Percentiles rank a stretch among this genome's conserved stretches.
Evolutionary conservation across 37 sponge, comb jelly and placozoan genomes (phyloP).

Genomic region (Dysidea cf. avara): DNA sequence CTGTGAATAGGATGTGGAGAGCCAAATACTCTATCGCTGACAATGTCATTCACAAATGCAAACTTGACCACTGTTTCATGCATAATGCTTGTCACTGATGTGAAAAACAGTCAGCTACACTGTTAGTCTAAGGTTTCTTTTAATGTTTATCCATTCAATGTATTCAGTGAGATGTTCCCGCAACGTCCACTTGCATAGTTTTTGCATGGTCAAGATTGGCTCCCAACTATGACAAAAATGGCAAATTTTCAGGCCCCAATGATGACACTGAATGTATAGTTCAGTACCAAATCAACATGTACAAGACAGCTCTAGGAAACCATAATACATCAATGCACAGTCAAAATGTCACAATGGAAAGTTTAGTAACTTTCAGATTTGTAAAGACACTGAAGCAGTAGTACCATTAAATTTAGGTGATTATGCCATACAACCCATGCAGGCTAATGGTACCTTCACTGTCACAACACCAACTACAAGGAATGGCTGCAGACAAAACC

Average conservation of each 20-base stretch:
- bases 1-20: too few species aligned
- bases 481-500: constrained; percentile 59
- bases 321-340: too few species aligned
- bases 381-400: constrained; percentile 72
- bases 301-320: too few species aligned
- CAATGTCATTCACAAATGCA: too few species aligned
- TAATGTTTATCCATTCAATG: too few species aligned
- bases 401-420: constrained; percentile 66
- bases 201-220: constrained; percentile 27
- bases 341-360: not conserved
- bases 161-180: too few species aligned
- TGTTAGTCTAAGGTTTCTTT: too few species aligned
- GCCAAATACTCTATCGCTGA: too few species aligned
- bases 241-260: not conserved
- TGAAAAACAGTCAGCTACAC: too few species aligned
- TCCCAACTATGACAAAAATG: constrained; percentile 11
- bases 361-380: too few species aligned
- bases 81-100: too few species aligned
- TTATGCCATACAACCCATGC: constrained; percentile 56
- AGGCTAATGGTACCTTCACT: constrained; percentile 78
- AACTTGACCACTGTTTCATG: not conserved
- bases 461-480: constrained; percentile 76
- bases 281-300: too few species aligned
- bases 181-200: constrained; percentile 49
- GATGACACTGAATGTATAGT: constrained; percentile 20